These are phyloP conservation scores for Linepithema humile DNA, from an alignment of 1,140 invertebrate genomes.

Conservation along the genomic window DNA sequence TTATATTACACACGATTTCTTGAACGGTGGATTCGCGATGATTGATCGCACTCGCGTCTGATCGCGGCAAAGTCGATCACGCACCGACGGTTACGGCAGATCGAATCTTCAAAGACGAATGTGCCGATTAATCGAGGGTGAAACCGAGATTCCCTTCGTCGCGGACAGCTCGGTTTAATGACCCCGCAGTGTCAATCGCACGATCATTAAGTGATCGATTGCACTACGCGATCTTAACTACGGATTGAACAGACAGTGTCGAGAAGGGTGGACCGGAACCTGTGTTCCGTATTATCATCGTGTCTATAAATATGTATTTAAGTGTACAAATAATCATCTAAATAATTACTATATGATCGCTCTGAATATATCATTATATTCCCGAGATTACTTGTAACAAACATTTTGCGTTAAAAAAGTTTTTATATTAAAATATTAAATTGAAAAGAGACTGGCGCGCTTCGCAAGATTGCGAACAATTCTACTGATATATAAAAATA, in stretches of 20 bases:
- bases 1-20: neutral
- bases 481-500: neutral
- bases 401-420: neutral
- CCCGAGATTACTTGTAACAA: neutral
- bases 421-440: no score
- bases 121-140: slow-evolving; percentile 38
- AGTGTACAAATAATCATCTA: neutral
- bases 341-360: neutral
- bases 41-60: neutral
- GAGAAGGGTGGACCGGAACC: neutral
- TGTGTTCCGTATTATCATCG: neutral
- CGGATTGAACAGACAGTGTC: neutral
- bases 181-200: slow-evolving; percentile 33
- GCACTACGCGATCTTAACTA: neutral
- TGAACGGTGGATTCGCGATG: neutral
- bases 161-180: neutral
- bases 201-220: slow-evolving; percentile 43
- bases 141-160: slow-evolving; percentile 31
- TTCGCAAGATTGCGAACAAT: neutral
- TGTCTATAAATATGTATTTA: neutral
- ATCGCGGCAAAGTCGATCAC: slow-evolving; percentile 4
- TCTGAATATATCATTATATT: neutral
- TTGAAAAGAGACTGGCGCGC: no score
- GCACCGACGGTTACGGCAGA: neutral
- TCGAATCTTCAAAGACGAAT: slow-evolving; percentile 32